Percentiles rank a stretch among this genome's conserved stretches.
These are phyloP conservation scores for Oikopleura albicans DNA, from an alignment of 23 tunicate species.

Conservation along the genomic window DNA sequence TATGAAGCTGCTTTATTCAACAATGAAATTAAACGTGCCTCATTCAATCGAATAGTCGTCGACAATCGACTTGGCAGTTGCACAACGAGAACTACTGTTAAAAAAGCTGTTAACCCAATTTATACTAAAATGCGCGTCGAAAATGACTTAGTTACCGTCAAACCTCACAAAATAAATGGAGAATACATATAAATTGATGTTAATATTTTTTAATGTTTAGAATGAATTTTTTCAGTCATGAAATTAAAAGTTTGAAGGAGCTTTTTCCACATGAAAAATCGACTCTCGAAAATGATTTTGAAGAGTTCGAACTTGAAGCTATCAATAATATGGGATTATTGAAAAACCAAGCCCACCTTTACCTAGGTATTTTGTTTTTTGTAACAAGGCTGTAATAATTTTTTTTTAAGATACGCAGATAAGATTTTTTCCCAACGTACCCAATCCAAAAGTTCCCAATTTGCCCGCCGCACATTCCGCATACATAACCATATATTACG, in stretches of 20 bases:
- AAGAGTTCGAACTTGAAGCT: background rate
- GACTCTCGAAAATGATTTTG: background rate
- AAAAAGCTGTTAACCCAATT: background rate
- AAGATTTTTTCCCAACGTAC: background rate
- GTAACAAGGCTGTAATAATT: background rate
- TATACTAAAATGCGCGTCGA: background rate
- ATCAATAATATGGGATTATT: background rate
- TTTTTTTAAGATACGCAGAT: background rate
- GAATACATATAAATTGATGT: too few relatives aligned
- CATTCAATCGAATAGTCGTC: background rate
- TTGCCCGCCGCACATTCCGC: background rate
- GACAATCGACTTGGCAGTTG: background rate
- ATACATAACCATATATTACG: background rate
- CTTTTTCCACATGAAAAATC: background rate
- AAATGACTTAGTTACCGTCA: background rate
- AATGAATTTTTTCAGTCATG: background rate
- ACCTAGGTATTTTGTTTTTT: background rate
- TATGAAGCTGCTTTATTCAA: background rate
- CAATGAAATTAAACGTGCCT: background rate
- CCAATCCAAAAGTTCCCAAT: background rate
- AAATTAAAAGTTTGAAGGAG: background rate
- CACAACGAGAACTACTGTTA: background rate
- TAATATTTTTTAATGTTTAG: too few relatives aligned
- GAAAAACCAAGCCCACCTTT: background rate
- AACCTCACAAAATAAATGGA: too few relatives aligned